Evolutionary conservation across 2,797 vertebrate species (phyloP).

Genomic region (Notolepis coatsorum): DNA sequence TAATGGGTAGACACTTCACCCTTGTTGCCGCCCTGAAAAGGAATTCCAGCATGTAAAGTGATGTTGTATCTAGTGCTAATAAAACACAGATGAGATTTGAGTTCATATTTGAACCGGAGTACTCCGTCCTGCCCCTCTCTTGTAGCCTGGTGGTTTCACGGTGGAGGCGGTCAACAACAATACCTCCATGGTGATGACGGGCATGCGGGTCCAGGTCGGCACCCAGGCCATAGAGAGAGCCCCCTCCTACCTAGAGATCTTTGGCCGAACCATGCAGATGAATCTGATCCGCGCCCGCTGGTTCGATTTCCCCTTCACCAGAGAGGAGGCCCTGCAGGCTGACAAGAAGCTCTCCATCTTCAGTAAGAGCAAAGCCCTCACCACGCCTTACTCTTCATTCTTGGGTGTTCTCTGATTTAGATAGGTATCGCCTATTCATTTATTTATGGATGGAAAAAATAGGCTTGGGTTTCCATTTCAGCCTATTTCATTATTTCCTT

Average conservation of each 20-base stretch:
- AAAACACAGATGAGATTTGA: no score
- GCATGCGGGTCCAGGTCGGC: conserved; percentile 97
- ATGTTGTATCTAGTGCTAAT: no score
- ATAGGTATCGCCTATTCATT: no score
- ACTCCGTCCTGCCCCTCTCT: no score
- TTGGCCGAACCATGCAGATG: conserved; percentile 97
- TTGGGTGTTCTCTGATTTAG: no score
- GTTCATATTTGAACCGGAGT: no score
- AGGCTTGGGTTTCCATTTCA: no score
- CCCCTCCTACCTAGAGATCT: conserved; percentile 95
- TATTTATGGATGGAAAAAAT: no score
- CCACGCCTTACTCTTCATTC: not conserved
- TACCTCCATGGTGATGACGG: conserved; percentile 98
- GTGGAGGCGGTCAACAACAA: conserved; percentile 97
- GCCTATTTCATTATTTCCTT: no score
- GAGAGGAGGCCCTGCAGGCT: conserved; percentile 96
- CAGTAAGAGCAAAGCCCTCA: conserved; percentile 84
- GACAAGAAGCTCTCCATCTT: conserved; percentile 98
- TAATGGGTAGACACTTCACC: no score
- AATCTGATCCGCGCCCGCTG: conserved; percentile 95
- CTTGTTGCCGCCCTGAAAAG: no score
- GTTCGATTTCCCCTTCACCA: conserved; percentile 98
- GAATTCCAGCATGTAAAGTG: no score
- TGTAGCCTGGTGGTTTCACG: conserved; percentile 95
- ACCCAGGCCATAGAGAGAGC: conserved; percentile 96